Conservation (phyloP, 2,797 vertebrate genomes). For the Chelmon rostratus region DNA sequence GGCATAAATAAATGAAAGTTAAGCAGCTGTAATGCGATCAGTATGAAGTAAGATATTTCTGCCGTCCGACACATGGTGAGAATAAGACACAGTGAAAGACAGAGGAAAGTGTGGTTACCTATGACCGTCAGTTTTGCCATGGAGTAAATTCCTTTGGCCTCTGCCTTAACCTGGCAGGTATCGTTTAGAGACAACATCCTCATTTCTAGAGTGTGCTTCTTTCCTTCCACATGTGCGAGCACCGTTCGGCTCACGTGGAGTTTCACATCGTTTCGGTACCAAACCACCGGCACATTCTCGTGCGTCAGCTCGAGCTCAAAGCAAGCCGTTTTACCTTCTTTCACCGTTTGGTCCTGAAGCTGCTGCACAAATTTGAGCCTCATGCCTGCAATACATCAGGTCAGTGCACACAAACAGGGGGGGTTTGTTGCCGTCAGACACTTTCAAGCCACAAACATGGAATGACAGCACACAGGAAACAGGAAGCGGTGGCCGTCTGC, state of each 20-base stretch:
- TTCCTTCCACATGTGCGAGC: conserved; percentile 91
- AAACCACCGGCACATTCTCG: conserved; percentile 91
- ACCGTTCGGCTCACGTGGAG: conserved; percentile 94
- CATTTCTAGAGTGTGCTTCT: conserved; percentile 93
- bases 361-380: conserved; percentile 92
- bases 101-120: conserved; percentile 86
- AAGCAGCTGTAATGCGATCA: neutral
- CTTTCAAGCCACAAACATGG: conserved; percentile 42
- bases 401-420: conserved; percentile 65
- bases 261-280: conserved; percentile 97
- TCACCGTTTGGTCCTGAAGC: conserved; percentile 93
- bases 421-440: conserved; percentile 5
- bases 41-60: neutral
- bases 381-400: conserved; percentile 89
- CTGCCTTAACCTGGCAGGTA: conserved; percentile 96
- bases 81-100: neutral
- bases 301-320: conserved; percentile 96
- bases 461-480: conserved; percentile 49
- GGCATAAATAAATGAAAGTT: too few species aligned
- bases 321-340: conserved; percentile 92
- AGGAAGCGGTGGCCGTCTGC: neutral
- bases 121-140: conserved; percentile 93
- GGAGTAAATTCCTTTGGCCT: conserved; percentile 91
- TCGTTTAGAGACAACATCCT: conserved; percentile 93
- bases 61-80: neutral